Conservation (phyloP, 2,888 invertebrate species). For the Philereme vetulata region DNA sequence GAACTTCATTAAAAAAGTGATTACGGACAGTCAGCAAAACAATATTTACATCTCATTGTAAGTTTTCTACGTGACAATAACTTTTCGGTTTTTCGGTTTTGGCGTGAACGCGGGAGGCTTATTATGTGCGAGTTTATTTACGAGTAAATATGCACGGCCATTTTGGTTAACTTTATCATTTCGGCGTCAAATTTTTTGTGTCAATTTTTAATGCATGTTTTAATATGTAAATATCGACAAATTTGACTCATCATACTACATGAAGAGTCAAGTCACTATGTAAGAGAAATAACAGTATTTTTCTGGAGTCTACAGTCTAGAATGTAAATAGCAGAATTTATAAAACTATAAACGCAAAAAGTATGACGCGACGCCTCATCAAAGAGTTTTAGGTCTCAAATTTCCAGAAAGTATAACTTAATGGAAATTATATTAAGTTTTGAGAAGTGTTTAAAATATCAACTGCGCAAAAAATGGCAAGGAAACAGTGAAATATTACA, state of each 20-base stretch:
- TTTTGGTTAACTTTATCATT: slow-evolving; percentile 11
- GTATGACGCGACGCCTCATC: slow-evolving; percentile 1
- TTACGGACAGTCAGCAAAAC: slow-evolving; percentile 47
- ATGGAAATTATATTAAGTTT: slow-evolving; percentile 22
- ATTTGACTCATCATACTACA: no score
- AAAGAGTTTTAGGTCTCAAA: slow-evolving; percentile 11
- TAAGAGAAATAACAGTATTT: no score
- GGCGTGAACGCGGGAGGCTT: slow-evolving; percentile 10
- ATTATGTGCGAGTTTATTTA: slow-evolving; percentile 22
- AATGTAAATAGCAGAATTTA: background rate
- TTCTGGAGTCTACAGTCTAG: no score
- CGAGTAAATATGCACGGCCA: slow-evolving; percentile 8
- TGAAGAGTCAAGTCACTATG: no score
- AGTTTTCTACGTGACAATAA: slow-evolving; percentile 36
- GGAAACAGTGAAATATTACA: slow-evolving; percentile 12
- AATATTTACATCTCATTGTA: slow-evolving; percentile 45
- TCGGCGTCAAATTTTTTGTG: background rate
- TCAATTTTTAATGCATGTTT: no score
- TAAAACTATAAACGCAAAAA: background rate
- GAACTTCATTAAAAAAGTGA: slow-evolving; percentile 51
- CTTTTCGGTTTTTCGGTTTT: slow-evolving; percentile 22
- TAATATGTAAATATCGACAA: no score
- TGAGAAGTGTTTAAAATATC: slow-evolving; percentile 5
- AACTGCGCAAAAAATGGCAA: slow-evolving; percentile 9
- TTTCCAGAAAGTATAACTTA: slow-evolving; percentile 19